Evolutionary conservation across 2,888 invertebrate genomes (phyloP).

Genomic region (Physocephala rufipes): DNA sequence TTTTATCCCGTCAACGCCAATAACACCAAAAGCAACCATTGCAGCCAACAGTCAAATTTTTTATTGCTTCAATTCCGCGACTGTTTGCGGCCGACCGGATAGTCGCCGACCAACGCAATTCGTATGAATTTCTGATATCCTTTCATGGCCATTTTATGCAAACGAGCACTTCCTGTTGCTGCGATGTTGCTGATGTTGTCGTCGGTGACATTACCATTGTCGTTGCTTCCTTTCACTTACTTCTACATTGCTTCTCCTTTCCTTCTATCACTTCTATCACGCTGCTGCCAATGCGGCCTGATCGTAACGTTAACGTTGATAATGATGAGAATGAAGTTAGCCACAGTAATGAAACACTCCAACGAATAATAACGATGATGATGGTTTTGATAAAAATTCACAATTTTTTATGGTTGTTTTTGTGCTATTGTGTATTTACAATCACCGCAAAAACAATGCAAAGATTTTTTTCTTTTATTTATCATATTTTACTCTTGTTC

Average conservation of each 20-base stretch:
- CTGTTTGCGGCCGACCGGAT: not conserved
- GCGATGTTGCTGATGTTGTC: not conserved
- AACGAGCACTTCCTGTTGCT: conserved; percentile 33
- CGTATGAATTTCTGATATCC: conserved; percentile 36
- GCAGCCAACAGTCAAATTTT: too few species aligned
- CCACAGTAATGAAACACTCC: not conserved
- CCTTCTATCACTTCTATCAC: not conserved
- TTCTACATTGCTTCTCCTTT: too few species aligned
- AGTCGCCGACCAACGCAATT: conserved; percentile 21
- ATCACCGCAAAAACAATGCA: conserved; percentile 32
- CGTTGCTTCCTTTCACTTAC: too few species aligned
- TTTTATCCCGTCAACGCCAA: conserved; percentile 9
- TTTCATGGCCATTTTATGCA: conserved; percentile 36
- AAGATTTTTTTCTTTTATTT: conserved; percentile 12
- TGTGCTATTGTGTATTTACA: conserved; percentile 13
- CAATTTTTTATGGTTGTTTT: conserved; percentile 21
- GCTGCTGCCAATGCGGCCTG: not conserved
- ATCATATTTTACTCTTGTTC: conserved; percentile 14
- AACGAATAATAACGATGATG: conserved; percentile 1
- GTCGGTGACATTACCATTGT: not conserved
- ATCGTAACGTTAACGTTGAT: not conserved
- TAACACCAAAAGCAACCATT: not conserved
- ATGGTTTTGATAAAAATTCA: conserved; percentile 5
- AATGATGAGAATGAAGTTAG: too few species aligned
- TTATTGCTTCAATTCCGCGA: not conserved